Base-by-base conservation (phyloP, 2,888 invertebrate genomes). In the Caenorhabditis doughertyi region DNA sequence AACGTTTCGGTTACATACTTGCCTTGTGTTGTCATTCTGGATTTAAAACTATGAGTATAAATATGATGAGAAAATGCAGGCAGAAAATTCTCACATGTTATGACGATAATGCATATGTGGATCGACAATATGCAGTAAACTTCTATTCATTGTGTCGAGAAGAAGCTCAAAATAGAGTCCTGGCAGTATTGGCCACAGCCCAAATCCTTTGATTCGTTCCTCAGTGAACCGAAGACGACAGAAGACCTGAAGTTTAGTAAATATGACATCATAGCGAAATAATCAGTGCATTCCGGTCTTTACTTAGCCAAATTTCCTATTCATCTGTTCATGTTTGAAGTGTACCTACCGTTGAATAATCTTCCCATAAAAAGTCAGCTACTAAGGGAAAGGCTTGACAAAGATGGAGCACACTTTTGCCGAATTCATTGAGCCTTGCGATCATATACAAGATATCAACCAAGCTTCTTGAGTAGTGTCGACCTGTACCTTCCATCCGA, bases 311-410 rank as follows among this genome's bases (percentile, higher is more conserved):
- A n/a, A n/a, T n/a, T n/a, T n/a, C n/a, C n/a, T n/a, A n/a, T n/a
- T n/a, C n/a, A n/a, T n/a, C n/a, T n/a, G n/a, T n/a, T n/a, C n/a
- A n/a, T n/a, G n/a, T n/a, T n/a, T n/a, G n/a, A n/a, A n/a, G n/a
- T n/a, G n/a, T n/a, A 29, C 44, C 21, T 23, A 72, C 72, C 58
- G 71, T 72, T 7, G 79, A 58, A 23, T 71, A 65, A 21, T 82
- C 77, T 39, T 77, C 82, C 49, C 77, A 82, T 27, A 77, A 23
- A 44, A 82, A 82, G 11, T 82, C 77, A 21, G 72, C 76, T 1
- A 81, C 72, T 21, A 53, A 18, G 0, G 49, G 42, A 4, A 82
- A 32, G 13, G 70, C 72, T 0, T 55, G 49, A 27, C 62, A 62
- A 2, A 64, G 0, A n/a, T 73, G 62, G 8, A 82, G 79, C 3